Conservation (phyloP, 2,888 invertebrate genomes). For the Perithous albicinctus region DNA sequence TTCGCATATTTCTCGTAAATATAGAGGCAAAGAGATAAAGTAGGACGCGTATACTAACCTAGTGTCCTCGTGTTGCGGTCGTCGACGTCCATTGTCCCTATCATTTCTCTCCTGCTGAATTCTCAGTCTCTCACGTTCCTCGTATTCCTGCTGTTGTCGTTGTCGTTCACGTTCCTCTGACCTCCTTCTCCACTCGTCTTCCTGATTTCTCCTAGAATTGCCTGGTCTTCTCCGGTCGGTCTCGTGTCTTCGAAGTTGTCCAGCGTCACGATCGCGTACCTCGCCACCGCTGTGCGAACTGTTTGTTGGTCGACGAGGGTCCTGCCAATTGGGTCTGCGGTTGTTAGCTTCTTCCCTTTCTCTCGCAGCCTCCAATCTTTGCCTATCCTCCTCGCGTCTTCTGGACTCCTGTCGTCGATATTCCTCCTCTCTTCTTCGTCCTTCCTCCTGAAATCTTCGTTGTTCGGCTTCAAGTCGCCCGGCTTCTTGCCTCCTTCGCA, state of each 20-base stretch:
- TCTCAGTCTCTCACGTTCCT: slow-evolving; percentile 47
- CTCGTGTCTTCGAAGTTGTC: slow-evolving; percentile 56
- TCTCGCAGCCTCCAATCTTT: slow-evolving; percentile 60
- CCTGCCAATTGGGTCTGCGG: slow-evolving; percentile 37
- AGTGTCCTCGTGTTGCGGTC: slow-evolving; percentile 48
- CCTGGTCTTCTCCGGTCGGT: slow-evolving; percentile 16
- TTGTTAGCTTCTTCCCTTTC: slow-evolving; percentile 65
- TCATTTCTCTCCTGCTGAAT: slow-evolving; percentile 59
- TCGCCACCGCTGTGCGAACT: slow-evolving; percentile 7
- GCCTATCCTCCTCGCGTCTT: slow-evolving; percentile 60
- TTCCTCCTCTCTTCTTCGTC: slow-evolving; percentile 71
- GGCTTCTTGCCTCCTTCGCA: slow-evolving; percentile 53
- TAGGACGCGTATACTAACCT: slow-evolving; percentile 46
- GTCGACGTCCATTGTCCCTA: slow-evolving; percentile 48
- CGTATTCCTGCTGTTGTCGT: slow-evolving; percentile 53
- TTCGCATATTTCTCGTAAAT: neutral
- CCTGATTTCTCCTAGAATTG: slow-evolving; percentile 45
- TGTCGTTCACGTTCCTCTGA: slow-evolving; percentile 66
- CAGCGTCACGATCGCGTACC: slow-evolving; percentile 58
- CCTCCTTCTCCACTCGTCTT: slow-evolving; percentile 52
- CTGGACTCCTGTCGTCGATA: slow-evolving; percentile 69
- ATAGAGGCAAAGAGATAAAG: neutral
- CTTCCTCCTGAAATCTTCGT: slow-evolving; percentile 56
- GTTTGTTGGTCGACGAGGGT: slow-evolving; percentile 32
- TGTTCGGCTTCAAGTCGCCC: slow-evolving; percentile 52